A percentile compares a stretch with the other conserved stretches of the same genome.
Evolutionary conservation across 2,113 vertebrate species (phyloP).

Genomic region (Tenrec ecaudatus): DNA sequence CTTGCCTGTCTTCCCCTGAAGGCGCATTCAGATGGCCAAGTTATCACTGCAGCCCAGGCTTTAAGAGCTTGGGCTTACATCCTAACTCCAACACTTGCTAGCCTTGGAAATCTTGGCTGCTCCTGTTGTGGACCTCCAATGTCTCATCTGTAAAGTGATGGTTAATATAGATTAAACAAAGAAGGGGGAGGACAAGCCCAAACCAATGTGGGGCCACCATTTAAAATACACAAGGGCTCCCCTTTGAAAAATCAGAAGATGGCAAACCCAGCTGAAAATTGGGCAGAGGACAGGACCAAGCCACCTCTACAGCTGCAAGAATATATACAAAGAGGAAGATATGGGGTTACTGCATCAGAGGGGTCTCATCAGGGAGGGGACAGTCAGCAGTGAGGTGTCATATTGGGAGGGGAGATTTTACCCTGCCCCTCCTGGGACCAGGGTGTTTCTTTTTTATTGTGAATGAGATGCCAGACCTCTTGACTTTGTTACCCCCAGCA

Average conservation of each 20-base stretch:
- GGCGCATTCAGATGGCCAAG: not conserved
- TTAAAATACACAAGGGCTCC: not conserved
- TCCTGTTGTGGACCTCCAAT: not conserved
- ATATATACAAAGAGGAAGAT: not conserved
- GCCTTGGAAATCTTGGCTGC: rapidly evolving
- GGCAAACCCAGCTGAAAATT: not conserved
- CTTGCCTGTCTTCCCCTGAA: not conserved
- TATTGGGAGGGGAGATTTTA: not conserved
- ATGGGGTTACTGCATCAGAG: not conserved
- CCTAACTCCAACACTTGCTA: not conserved
- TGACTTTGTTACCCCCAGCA: no score
- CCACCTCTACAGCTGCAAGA: not conserved
- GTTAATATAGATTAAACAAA: not conserved
- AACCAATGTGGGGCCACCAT: rapidly evolving
- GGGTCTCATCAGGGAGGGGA: not conserved
- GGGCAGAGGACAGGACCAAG: not conserved
- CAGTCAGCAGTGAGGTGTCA: not conserved
- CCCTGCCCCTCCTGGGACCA: not conserved
- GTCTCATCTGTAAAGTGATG: not conserved
- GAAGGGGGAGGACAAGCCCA: not conserved
- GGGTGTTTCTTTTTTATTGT: no score
- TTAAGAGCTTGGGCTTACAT: not conserved
- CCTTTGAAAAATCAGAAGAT: not conserved
- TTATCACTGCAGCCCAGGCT: not conserved
- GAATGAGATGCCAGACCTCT: no score